Evolutionary conservation across 2,888 invertebrate species (phyloP), one percentile per base, ranked within the genome.

Genomic region (Spialia ferax): DNA sequence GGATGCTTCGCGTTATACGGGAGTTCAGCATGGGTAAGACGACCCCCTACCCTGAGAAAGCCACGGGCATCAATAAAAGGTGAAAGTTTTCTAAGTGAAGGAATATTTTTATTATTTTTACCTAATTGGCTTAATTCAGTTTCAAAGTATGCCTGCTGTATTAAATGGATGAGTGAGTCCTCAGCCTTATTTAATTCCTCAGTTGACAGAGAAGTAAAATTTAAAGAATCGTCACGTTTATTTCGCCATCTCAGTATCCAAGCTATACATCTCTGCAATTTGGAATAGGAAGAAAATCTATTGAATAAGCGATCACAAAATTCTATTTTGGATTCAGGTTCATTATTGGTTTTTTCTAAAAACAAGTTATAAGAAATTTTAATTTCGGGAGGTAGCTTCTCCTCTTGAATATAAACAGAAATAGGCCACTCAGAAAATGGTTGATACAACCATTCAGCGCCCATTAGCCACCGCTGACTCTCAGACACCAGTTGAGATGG

Each of bases 41-140:
- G 45, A 45, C 45, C 45, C 45, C 45, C 45, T 45, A 45, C 45
- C 45, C 45, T 45, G 18, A 45, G 45, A 18, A 45, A 45, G 45
- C 45, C 45, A 18, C 45, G 3, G 45, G 45, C 18, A 45, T 45
- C 45, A 10, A 45, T 18, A 45, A 45, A 45, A 45, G 45, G 45
- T 0, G 45, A 45, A 0, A 45, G 45, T 48, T 48, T 48, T 20
- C 15, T 48, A 48, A 48, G 48, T 4, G 48, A 48, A 2, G 48
- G 48, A 48, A 48, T 48, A 20, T 48, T 20, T 48, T 20, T 45
- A 20, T 10, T 45, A 45, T 45, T 48, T 48, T 48, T 48, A 8
- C 20, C 20, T 18, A 48, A 48, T 4, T 15, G 18, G 3, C 20
- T 11, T 48, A 48, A 11, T 20, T 48, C 48, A 48, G 48, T 11